Evolutionary conservation across 2,888 invertebrate species (phyloP), one percentile per base, ranked within the genome.

Genomic region (Agrotis puta): DNA sequence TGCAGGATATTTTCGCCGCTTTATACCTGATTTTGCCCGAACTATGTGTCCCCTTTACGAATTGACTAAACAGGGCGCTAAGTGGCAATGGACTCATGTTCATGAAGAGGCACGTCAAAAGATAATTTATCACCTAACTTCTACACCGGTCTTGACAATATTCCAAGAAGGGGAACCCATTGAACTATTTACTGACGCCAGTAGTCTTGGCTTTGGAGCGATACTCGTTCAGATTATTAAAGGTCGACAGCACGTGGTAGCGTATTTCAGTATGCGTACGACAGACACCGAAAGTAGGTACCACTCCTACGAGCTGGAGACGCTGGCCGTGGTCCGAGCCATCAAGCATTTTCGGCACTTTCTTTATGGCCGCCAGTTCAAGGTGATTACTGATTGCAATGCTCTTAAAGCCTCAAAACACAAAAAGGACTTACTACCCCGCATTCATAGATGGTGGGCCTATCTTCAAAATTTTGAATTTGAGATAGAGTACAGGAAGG

Each of bases 371-470:
- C 27, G 82, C 58, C 48, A 63, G 24, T 53, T 76, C 59, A 58
- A 64, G 47, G 68, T 67, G 0, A 67, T 72, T 4, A 71, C 85
- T 0, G 85, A 88, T 39, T 90, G 87, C 57, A 89, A 89, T 39
- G 84, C 87, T 0, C 50, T 89, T 0, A 88, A 87, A 69, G 86
- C 89, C 0, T 88, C 88, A 0, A 81, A 83, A 47, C 80, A 85
- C 20, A 88, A 89, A 83, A 59, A 66, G 51, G 88, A 88, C 3
- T 56, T 89, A 0, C 45, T 87, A 0, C 87, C 88, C 0, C 61
- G 88, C 0, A 75, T 89, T 3, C 82, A 87, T 61, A 48, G 88
- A 0, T 89, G 88, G 88, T 90, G 88, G 88, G 78, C 87, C 0
- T 89, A 58, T 58, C 53, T 90, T 0, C 87, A 89, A 73, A 85